Base-by-base conservation (phyloP, 2,888 invertebrate species). In the Trichacis sp. region DNA sequence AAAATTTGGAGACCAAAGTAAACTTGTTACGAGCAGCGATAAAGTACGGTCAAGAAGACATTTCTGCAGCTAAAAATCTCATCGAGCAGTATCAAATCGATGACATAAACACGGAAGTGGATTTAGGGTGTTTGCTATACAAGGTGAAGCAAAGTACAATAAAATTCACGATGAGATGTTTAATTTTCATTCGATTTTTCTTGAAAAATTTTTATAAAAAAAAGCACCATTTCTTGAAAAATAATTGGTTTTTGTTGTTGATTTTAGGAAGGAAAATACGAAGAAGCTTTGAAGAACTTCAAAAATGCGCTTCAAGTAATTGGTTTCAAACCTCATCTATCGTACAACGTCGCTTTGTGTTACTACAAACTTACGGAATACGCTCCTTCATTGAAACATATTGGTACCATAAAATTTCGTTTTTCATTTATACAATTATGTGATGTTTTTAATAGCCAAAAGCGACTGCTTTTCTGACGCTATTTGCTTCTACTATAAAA, bases 291-390 rank as follows among this genome's bases (percentile, higher is more conserved):
- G 59, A 91, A 93, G 75, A 94, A 97, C 81, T 98, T 98, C 83
- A 90, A 90, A 4, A 89, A 90, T 55, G 95, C 97, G 6, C 87
- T 97, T 46, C 96, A 96, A 84, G 91, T 94, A 45, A 89, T 93
- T 46, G 97, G 97, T 1, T 96, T 95, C 79, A 93, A 92, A 79
- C 94, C 96, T 0, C 92, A 97, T 85, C 88, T 98, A 65, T 95
- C 96, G 47, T 99, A 99, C 82, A 97, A 97, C 79, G 92, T 97
- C 53, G 98, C 98, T 0, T 86, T 99, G 51, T 97, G 98, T 76
- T 95, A 98, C 82, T 99, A 96, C 80, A 91, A 92, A 80, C 87
- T 97, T 67, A 97, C 97, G 82, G 97, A 98, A 84, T 97, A 95
- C 81, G 93, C 96, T 0, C 93, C 92, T 72, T 94, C 98, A 0